These are phyloP conservation scores for Lycia hirtaria DNA, from an alignment of 2,888 invertebrate genomes.

Conservation along the genomic window DNA sequence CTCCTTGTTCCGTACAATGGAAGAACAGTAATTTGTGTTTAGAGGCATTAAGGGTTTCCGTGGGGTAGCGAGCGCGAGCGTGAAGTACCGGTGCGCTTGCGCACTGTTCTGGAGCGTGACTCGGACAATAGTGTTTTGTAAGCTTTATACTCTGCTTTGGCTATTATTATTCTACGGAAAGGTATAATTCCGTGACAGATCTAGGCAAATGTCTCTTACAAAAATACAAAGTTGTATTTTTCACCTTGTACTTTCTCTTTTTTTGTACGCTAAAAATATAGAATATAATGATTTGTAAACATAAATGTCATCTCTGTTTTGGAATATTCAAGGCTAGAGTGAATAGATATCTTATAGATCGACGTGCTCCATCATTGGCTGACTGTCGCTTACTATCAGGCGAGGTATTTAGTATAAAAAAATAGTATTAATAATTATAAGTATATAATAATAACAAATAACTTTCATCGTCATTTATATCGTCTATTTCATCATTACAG, in stretches of 20 bases:
- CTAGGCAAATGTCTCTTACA: no score
- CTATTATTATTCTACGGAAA: constrained; percentile 1
- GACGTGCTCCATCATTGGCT: no score
- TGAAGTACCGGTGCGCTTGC: constrained; percentile 58
- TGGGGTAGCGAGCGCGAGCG: constrained; percentile 51
- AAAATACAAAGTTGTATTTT: background rate
- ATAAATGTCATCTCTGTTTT: no score
- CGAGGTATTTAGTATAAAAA: no score
- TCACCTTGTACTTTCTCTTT: background rate
- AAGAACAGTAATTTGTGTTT: constrained; percentile 53
- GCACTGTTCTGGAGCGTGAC: constrained; percentile 42
- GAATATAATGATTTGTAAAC: background rate
- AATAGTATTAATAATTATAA: no score
- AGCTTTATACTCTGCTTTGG: constrained; percentile 14
- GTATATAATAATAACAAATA: no score
- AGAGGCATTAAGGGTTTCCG: constrained; percentile 47
- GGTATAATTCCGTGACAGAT: background rate
- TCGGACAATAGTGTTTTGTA: constrained; percentile 28
- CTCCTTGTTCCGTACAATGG: constrained; percentile 67
- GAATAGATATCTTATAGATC: no score
- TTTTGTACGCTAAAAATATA: background rate
- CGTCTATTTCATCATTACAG: no score
- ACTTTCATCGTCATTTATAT: no score
- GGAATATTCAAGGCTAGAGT: no score
- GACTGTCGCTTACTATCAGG: no score